Base-by-base conservation (phyloP, 1,140 invertebrate species). In the Drosophila mojavensis region DNA sequence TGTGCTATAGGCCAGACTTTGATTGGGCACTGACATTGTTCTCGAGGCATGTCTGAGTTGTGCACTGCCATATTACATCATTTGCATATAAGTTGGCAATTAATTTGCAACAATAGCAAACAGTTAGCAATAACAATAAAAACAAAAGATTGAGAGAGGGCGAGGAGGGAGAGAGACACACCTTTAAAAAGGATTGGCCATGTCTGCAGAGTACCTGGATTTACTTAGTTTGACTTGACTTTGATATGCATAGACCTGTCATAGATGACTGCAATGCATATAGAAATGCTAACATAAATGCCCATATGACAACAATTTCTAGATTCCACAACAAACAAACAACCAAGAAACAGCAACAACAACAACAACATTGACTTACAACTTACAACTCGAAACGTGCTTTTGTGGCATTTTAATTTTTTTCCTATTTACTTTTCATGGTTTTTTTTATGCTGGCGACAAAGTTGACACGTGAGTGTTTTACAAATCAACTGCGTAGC, bases 11-110 rank as follows among this genome's bases (percentile, higher is more conserved):
- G 36, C 36, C 36, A 5, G 43, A 24, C 61, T 43, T n/a, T 39
- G 7, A 33, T 56, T 36, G 39, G 51, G 61, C 48, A 66, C 30
- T 71, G 80, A 39, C 64, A 66, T 59, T 67, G 79, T 75, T 64
- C 59, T 67, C 28, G 65, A 47, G 79, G 20, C 58, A 50, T 79
- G 61, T 68, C 75, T 79, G 68, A 79, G 63, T 47, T 54, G 77
- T 48, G 41, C 51, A 77, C 88, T 88, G 76, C 72, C 10, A 79
- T 82, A 88, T 86, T 86, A 86, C 65, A 69, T 54, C 64, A 89
- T 89, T 89, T 90, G 75, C 84, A 89, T 89, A 89, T 62, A 84
- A 89, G 80, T 84, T 84, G 81, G 81, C 85, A 89, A 89, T 89
- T 89, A 89, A 89, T 81, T 79, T 69, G 76, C 76, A 69, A 71